These are phyloP conservation scores for Acleris holmiana DNA, from an alignment of 2,888 invertebrate species.

Conservation along the genomic window DNA sequence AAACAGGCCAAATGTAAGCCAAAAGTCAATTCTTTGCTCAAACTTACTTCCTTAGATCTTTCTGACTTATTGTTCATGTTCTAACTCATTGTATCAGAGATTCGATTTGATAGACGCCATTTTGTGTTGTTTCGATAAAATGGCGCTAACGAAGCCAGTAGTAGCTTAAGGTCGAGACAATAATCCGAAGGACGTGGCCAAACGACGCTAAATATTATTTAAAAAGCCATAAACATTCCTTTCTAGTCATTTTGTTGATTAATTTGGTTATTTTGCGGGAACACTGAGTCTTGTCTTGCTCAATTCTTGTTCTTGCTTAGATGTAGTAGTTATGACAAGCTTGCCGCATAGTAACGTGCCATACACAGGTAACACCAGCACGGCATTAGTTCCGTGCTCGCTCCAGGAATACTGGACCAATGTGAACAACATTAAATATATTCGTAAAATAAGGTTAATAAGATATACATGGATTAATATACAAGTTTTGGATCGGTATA, in stretches of 20 bases:
- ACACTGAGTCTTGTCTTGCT: slow-evolving; percentile 69
- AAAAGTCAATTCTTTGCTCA: slow-evolving; percentile 67
- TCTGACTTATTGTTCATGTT: slow-evolving; percentile 13
- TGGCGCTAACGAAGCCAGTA: slow-evolving; percentile 45
- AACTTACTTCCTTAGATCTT: slow-evolving; percentile 43
- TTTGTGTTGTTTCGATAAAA: slow-evolving; percentile 36
- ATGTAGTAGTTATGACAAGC: slow-evolving; percentile 60
- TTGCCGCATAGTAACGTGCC: slow-evolving; percentile 76
- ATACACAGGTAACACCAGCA: slow-evolving; percentile 68
- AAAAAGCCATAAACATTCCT: slow-evolving; percentile 77
- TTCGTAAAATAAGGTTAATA: slow-evolving; percentile 69
- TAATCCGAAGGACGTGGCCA: slow-evolving; percentile 74
- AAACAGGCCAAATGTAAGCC: slow-evolving; percentile 71
- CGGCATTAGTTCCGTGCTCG: slow-evolving; percentile 57
- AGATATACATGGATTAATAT: slow-evolving; percentile 67
- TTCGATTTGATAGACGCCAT: slow-evolving; percentile 39
- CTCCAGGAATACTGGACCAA: slow-evolving; percentile 78
- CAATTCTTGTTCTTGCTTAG: slow-evolving; percentile 77
- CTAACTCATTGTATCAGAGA: slow-evolving; percentile 31
- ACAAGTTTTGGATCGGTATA: slow-evolving; percentile 81
- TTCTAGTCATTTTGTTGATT: slow-evolving; percentile 71
- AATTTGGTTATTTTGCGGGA: slow-evolving; percentile 56
- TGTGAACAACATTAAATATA: slow-evolving; percentile 66
- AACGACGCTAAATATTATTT: slow-evolving; percentile 59
- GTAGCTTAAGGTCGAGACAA: slow-evolving; percentile 79